Evolutionary conservation across 2,113 vertebrate species (phyloP), one percentile per base, ranked within the genome.

Genomic region (Orthochromis malagaraziensis): DNA sequence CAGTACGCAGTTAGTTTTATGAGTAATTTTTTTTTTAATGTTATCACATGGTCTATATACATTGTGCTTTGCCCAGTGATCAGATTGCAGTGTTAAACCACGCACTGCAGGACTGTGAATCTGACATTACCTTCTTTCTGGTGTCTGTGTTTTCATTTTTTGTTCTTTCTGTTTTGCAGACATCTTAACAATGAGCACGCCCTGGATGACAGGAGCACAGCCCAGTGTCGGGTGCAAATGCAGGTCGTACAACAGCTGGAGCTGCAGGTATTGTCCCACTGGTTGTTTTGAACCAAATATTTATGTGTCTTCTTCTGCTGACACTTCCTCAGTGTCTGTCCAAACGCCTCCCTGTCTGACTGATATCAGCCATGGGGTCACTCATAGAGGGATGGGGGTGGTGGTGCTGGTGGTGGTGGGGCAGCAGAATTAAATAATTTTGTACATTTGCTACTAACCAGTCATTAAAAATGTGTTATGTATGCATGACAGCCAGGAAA

Each of bases 211-310:
- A 97, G 99, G 97, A 99, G 99, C 97, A 99, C 99, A 90, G 99
- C 99, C 93, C 99, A 99, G 97, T 99, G 99, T 96, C 98, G 99
- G 96, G 99, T 99, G 94, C 99, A 99, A 96, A 99, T 99, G 98
- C 99, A 99, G 97, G 99, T 99, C 96, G 99, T 99, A 86, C 99
- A 99, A 96, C 99, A 99, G 97, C 98, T 99, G 97, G 99, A 99
- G 96, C 97, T 99, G 95, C 99, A 99, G 99, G 99, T 99, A 99
- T 92, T 90, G 92, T 91, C 87, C 91, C 87, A 6, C 6, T 19
- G 54, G 49, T 85, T 91, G 91, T 92, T 94, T 93, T 91, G 63
- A 84, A 65, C 85, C 84, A 94, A 95, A 93, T 91, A 91, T 94
- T 93, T 94, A 84, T 85, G 81, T 82, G 85, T 90, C 87, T 49